These are phyloP conservation scores for Atopsyche davidsoni DNA, from an alignment of 1,140 invertebrate genomes.

Conservation along the genomic window DNA sequence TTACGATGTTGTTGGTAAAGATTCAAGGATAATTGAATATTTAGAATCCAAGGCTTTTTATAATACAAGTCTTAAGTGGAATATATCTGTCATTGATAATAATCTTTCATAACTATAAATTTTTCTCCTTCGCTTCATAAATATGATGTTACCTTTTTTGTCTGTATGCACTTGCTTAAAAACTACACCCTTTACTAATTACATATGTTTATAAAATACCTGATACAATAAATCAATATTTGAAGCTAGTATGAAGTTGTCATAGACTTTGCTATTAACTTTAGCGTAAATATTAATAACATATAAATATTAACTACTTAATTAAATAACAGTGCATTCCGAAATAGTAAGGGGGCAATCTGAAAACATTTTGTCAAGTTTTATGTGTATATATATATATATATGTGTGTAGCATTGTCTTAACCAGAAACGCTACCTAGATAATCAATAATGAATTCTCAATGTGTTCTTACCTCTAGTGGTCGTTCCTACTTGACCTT, in stretches of 20 bases:
- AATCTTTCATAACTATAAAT: constrained; percentile 2
- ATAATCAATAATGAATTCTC: too few relatives aligned
- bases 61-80: neutral
- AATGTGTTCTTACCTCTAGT: neutral
- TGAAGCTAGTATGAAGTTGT: constrained; percentile 8
- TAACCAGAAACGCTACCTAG: too few relatives aligned
- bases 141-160: neutral
- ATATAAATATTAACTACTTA: neutral
- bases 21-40: too few relatives aligned
- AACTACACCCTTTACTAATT: constrained; percentile 1
- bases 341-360: too few relatives aligned
- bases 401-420: too few relatives aligned
- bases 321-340: constrained; percentile 1
- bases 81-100: neutral
- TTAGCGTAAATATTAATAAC: constrained; percentile 14
- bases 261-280: constrained; percentile 17
- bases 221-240: constrained; percentile 4
- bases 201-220: neutral
- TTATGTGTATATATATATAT: too few relatives aligned
- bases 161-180: constrained; percentile 3
- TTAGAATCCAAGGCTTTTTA: too few relatives aligned
- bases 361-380: too few relatives aligned
- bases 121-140: constrained; percentile 1
- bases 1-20: too few relatives aligned
- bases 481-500: neutral